These are phyloP conservation scores for Psylliodes chrysocephalus DNA, from an alignment of 2,888 invertebrate species.

Conservation along the genomic window DNA sequence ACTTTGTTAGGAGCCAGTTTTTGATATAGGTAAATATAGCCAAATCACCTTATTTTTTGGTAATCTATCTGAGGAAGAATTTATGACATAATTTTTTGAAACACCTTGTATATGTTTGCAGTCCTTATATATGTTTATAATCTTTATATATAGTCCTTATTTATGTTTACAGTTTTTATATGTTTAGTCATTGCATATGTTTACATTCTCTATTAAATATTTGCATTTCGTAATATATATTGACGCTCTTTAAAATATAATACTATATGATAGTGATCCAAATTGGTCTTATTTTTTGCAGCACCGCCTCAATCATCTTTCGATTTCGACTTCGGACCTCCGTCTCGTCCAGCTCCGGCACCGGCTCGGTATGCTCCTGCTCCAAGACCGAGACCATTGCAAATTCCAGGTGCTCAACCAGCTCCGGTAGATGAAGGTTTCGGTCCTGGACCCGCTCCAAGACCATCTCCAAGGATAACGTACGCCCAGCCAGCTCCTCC, in stretches of 20 bases:
- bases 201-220: not conserved
- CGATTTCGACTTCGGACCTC: conserved; percentile 55
- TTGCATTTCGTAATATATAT: too few relatives aligned
- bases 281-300: not conserved
- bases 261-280: not conserved
- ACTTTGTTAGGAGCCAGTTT: too few relatives aligned
- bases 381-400: conserved; percentile 51
- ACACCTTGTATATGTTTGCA: too few relatives aligned
- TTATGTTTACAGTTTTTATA: too few relatives aligned
- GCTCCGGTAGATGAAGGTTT: conserved; percentile 55
- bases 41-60: too few relatives aligned
- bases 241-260: too few relatives aligned
- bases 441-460: conserved; percentile 50
- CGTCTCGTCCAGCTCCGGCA: conserved; percentile 57
- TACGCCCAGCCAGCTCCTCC: conserved; percentile 54
- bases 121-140: too few relatives aligned
- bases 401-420: conserved; percentile 56
- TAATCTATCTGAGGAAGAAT: too few relatives aligned
- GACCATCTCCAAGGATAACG: conserved; percentile 50
- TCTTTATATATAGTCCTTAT: too few relatives aligned
- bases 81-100: too few relatives aligned
- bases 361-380: conserved; percentile 42
- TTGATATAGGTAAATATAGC: too few relatives aligned
- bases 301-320: conserved; percentile 48
- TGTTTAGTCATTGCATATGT: too few relatives aligned